Evolutionary conservation across 2,113 vertebrate species (phyloP).

Genomic region (Pteruthius melanotis): DNA sequence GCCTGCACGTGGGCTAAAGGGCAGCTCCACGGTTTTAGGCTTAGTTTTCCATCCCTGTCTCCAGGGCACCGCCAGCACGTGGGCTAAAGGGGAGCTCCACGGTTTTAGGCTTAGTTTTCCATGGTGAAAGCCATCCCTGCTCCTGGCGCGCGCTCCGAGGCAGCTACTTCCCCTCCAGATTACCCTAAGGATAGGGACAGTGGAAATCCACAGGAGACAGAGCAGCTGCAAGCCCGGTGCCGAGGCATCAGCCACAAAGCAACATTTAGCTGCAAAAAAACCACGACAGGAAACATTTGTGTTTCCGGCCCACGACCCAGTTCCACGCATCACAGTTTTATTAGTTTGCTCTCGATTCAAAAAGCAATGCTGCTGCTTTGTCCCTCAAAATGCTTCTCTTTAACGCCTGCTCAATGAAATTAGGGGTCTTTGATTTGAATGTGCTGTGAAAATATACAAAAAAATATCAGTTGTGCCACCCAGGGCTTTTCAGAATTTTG

Average conservation of each 20-base stretch:
- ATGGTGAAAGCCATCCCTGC: not conserved
- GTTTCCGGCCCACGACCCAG: not conserved
- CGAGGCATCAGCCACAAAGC: not conserved
- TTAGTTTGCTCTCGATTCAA: not conserved
- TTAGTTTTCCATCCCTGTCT: not conserved
- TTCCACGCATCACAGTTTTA: not conserved
- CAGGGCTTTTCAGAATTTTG: not conserved
- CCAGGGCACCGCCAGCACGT: not conserved
- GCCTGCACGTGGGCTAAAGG: fast-evolving
- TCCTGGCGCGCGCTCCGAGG: not conserved
- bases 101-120: not conserved
- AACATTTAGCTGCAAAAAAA: not conserved
- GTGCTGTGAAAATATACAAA: not conserved
- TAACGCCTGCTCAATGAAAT: not conserved
- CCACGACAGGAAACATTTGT: not conserved
- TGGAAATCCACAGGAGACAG: not conserved
- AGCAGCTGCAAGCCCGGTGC: not conserved
- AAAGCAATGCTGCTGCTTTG: not conserved
- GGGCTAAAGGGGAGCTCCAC: not conserved
- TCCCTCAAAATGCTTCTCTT: not conserved
- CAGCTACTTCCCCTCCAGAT: not conserved
- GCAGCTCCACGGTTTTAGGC: not conserved
- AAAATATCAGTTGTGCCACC: not conserved
- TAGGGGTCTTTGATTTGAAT: not conserved
- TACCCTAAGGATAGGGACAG: not conserved